Percentiles rank a stretch among this genome's conserved stretches.
Evolutionary conservation across 2,888 invertebrate species (phyloP).

Genomic region (Polylopha cassiicola): DNA sequence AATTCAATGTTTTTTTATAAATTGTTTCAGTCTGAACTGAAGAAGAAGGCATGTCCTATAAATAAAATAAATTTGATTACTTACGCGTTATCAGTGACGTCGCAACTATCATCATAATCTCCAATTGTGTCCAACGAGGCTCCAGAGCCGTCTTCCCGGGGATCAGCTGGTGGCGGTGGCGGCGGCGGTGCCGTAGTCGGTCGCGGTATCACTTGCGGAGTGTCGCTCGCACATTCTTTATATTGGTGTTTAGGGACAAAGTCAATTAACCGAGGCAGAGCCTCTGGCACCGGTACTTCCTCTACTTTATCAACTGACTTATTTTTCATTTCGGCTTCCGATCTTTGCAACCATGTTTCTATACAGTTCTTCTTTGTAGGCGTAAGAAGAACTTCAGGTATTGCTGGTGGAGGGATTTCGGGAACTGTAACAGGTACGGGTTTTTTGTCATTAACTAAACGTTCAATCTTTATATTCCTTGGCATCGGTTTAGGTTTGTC

Average conservation of each 20-base stretch:
- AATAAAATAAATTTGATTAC: slow-evolving; percentile 32
- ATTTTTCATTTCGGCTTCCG: slow-evolving; percentile 70
- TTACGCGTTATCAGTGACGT: slow-evolving; percentile 64
- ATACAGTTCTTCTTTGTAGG: slow-evolving; percentile 71
- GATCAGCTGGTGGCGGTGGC: slow-evolving; percentile 49
- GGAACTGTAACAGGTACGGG: slow-evolving; percentile 52
- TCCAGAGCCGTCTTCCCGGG: slow-evolving; percentile 75
- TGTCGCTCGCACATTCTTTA: slow-evolving; percentile 51
- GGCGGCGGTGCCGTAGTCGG: slow-evolving; percentile 61
- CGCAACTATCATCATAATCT: slow-evolving; percentile 80
- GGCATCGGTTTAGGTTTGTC: slow-evolving; percentile 77
- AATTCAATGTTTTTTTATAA: no score
- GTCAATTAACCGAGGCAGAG: slow-evolving; percentile 82
- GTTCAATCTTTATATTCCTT: slow-evolving; percentile 69
- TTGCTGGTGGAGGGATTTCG: slow-evolving; percentile 44
- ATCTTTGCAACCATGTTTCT: slow-evolving; percentile 68
- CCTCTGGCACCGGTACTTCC: slow-evolving; percentile 57
- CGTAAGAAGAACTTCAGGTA: slow-evolving; percentile 58
- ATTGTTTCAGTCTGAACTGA: slow-evolving; percentile 13
- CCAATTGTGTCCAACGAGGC: slow-evolving; percentile 83
- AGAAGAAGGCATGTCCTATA: slow-evolving; percentile 3
- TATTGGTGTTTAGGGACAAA: slow-evolving; percentile 81
- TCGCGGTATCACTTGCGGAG: slow-evolving; percentile 38
- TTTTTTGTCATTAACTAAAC: slow-evolving; percentile 60
- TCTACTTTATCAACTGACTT: slow-evolving; percentile 59